Percentiles rank a stretch among this genome's conserved stretches.
Conservation (phyloP, 2,113 vertebrate species). For the Salvelinus alpinus region DNA sequence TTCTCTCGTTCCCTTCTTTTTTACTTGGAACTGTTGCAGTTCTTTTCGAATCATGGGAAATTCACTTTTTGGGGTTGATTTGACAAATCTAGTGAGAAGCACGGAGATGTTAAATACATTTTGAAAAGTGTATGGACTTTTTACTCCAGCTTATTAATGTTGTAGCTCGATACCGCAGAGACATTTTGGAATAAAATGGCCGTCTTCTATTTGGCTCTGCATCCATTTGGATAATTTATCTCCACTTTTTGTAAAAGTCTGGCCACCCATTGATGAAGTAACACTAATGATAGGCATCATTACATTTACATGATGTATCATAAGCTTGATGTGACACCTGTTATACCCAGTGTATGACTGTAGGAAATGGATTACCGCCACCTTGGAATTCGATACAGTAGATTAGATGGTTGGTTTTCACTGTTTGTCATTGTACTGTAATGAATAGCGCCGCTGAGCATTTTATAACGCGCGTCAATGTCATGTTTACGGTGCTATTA, state of each 20-base stretch:
- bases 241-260: neutral
- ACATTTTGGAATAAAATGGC: conserved; percentile 32
- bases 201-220: conserved; percentile 5
- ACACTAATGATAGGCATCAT: neutral
- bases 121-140: conserved; percentile 49
- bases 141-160: conserved; percentile 62
- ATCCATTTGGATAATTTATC: neutral
- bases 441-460: neutral
- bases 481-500: neutral
- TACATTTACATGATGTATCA: neutral
- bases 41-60: conserved; percentile 38
- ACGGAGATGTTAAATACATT: conserved; percentile 34
- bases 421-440: neutral
- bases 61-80: conserved; percentile 63
- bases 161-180: conserved; percentile 28
- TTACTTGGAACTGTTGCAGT: too few relatives aligned
- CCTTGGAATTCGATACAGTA: neutral
- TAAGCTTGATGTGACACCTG: conserved; percentile 8
- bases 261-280: neutral
- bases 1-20: too few relatives aligned
- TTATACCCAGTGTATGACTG: neutral
- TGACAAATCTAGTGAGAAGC: conserved; percentile 31
- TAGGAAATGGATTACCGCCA: neutral
- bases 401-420: neutral
- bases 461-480: neutral